Evolutionary conservation across 2,113 vertebrate species (phyloP).

Genomic region (Oxyruncus cristatus): DNA sequence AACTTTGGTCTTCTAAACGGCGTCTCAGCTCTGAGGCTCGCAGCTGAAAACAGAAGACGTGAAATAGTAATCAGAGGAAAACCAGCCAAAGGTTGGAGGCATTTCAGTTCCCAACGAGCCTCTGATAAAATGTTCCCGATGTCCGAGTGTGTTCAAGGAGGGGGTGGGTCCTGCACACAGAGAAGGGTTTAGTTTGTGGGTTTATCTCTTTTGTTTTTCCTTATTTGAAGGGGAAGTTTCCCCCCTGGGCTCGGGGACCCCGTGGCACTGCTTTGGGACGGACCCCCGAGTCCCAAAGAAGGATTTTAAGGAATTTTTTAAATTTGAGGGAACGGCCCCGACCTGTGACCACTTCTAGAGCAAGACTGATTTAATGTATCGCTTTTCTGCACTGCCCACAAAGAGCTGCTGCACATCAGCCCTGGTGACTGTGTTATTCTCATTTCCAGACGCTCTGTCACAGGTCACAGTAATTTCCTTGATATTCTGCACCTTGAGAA

Average conservation of each 20-base stretch:
- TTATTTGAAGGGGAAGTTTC: background rate
- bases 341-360: background rate
- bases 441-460: background rate
- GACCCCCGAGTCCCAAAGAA: background rate
- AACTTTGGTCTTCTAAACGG: background rate
- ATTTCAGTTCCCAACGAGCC: background rate
- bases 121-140: background rate
- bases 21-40: background rate
- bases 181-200: background rate
- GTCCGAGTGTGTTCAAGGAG: background rate
- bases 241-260: background rate
- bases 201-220: background rate
- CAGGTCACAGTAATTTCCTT: background rate
- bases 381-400: background rate
- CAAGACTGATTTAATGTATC: background rate
- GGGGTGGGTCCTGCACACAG: background rate
- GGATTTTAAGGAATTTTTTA: background rate
- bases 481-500: background rate
- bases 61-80: background rate
- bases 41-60: rapidly evolving
- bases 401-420: background rate
- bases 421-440: background rate
- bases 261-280: background rate
- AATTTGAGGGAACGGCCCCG: background rate
- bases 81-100: background rate